phyloP scores from a whole-genome alignment of 1,140 invertebrate species.

The Bombus impatiens region DNA sequence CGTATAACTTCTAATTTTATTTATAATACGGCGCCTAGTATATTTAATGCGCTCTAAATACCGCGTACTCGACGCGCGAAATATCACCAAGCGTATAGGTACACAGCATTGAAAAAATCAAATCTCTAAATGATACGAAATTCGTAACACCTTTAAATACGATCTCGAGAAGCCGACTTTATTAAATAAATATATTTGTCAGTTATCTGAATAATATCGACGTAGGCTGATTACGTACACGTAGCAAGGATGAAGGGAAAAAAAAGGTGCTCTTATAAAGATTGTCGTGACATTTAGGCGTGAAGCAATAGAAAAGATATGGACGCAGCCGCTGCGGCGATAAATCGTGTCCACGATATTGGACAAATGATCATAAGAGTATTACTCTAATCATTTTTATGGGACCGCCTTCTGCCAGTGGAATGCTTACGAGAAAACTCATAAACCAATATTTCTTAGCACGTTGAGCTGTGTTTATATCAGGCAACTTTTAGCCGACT shows the following conservation, averaged over 20 bases:
- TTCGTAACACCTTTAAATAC: background rate
- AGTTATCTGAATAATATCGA: background rate
- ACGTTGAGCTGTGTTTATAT: background rate
- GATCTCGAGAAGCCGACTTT: background rate
- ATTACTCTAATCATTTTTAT: conserved; percentile 27
- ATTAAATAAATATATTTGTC: conserved; percentile 25
- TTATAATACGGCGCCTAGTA: conserved; percentile 1
- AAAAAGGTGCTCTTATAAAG: background rate
- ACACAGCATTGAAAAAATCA: too few relatives aligned
- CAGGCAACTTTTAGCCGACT: background rate
- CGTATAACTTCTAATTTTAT: background rate
- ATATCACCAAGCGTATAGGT: background rate
- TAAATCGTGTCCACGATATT: conserved; percentile 43
- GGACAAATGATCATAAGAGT: conserved; percentile 23
- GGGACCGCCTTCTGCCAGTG: background rate
- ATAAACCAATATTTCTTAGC: conserved; percentile 11
- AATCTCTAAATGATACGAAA: background rate
- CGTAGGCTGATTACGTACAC: conserved; percentile 10
- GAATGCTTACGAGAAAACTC: conserved; percentile 24
- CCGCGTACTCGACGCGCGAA: background rate
- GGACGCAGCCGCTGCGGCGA: background rate
- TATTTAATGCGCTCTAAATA: background rate
- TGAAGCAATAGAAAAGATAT: conserved; percentile 44
- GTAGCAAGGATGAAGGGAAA: background rate
- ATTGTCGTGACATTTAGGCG: conserved; percentile 28